Evolutionary conservation across 2,113 vertebrate genomes (phyloP), one percentile per base, ranked within the genome.

Genomic region (Pogona vitticeps): DNA sequence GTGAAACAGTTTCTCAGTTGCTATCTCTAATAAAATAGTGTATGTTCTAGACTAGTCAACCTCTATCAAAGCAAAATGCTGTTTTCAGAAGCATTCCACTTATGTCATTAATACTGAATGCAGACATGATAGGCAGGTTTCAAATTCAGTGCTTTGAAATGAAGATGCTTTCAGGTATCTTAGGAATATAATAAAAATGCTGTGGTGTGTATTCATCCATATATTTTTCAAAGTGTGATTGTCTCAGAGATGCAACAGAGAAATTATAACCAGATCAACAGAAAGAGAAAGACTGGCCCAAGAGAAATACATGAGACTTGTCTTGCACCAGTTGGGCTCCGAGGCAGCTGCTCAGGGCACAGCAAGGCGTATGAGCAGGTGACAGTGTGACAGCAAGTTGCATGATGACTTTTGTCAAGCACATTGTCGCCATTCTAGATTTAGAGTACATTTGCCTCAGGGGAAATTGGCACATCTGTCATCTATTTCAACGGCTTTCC

Each of bases 391-490:
- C 65, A 71, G 1, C 61, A 58, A 23, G 10, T 26, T 7, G 71
- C 33, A 18, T 73, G 38, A 58, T 31, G 15, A 63, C 88, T 92
- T 87, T 59, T 83, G 46, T 72, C n/a, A 12, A 0, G 0, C 0
- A 4, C 72, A 6, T 72, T 88, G 61, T 3, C 0, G 0, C 85
- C 52, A 70, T 63, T 92, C 6, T 9, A 67, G 72, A 61, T 70
- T 65, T 81, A 84, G 65, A 85, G 78, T 67, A 33, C 58, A 46
- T 90, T 85, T 85, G 46, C 88, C 86, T 95, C 83, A 88, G 83
- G 81, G 92, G 91, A 79, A 91, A 88, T 75, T 91, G 88, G 86
- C 86, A 92, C 89, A 93, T 90, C 65, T 86, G 61, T 83, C 91
- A 93, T 56, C 93, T 88, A 91, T 88, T 85, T 91, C 89, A 83